Evolutionary conservation across 2,113 vertebrate genomes (phyloP).

Genomic region (Ochotona princeps): DNA sequence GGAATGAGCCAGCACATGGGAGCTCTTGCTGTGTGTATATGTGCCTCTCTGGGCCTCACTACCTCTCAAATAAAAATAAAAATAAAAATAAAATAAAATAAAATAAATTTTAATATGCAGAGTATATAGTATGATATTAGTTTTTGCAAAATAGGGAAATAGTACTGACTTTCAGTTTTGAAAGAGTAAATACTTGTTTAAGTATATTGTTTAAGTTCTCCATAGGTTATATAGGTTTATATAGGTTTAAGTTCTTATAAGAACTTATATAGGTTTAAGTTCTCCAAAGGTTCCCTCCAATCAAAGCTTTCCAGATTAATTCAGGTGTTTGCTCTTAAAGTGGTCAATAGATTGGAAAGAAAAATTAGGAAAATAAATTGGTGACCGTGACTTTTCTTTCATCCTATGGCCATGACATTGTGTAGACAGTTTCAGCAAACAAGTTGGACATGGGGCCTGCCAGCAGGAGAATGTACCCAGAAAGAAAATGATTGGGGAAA

Average conservation of each 20-base stretch:
- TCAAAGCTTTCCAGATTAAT: neutral
- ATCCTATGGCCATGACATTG: neutral
- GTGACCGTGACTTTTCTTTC: slow-evolving; percentile 13
- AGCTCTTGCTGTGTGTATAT: no score
- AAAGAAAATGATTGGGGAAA: neutral
- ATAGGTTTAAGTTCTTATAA: no score
- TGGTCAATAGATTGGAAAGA: neutral
- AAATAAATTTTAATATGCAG: no score
- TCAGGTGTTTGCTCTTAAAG: neutral
- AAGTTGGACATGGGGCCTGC: neutral
- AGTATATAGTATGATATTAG: neutral
- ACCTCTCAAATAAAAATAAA: no score
- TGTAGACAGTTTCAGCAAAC: neutral
- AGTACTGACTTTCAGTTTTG: neutral
- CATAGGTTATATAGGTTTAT: no score
- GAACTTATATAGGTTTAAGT: no score
- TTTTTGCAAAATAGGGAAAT: neutral
- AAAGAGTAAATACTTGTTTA: neutral
- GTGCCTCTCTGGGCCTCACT: no score
- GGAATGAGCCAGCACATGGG: no score
- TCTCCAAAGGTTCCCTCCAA: neutral
- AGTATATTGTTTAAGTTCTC: neutral
- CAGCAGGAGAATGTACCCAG: neutral
- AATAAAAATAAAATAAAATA: no score
- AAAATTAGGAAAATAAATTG: neutral